Percentiles rank a stretch among this genome's conserved stretches.
Conservation (phyloP, 2,888 invertebrate genomes). For the Lochmaea crataegi region DNA sequence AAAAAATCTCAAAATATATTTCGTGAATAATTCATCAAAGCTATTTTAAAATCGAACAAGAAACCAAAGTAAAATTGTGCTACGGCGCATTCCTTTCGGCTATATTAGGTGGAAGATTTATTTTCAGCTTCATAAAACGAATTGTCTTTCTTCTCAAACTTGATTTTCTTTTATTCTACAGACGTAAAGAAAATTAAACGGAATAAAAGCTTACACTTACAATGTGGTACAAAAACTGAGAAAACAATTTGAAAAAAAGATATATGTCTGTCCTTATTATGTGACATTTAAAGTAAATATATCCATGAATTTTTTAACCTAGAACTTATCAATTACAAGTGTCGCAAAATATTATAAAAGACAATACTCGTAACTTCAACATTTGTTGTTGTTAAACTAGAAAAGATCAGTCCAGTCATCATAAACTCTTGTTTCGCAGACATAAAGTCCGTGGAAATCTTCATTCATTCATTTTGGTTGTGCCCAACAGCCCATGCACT, state of each 20-base stretch:
- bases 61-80: neutral
- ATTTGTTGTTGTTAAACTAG: no score
- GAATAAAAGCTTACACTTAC: neutral
- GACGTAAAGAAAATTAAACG: neutral
- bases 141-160: conserved; percentile 16
- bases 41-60: neutral
- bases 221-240: neutral
- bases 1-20: neutral
- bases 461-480: no score
- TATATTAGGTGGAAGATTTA: conserved; percentile 13
- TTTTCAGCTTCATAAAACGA: conserved; percentile 12
- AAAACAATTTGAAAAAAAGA: neutral
- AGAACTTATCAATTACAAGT: no score
- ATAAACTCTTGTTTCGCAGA: no score
- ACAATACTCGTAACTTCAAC: no score
- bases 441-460: no score
- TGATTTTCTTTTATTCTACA: conserved; percentile 7
- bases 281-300: no score
- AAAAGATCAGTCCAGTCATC: no score
- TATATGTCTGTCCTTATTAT: no score
- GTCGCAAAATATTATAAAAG: no score
- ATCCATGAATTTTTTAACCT: no score
- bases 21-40: neutral
- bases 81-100: conserved; percentile 14
- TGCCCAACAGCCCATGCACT: no score